phyloP scores from a whole-genome alignment of 2,113 vertebrate species.

The Saguinus imperator region DNA sequence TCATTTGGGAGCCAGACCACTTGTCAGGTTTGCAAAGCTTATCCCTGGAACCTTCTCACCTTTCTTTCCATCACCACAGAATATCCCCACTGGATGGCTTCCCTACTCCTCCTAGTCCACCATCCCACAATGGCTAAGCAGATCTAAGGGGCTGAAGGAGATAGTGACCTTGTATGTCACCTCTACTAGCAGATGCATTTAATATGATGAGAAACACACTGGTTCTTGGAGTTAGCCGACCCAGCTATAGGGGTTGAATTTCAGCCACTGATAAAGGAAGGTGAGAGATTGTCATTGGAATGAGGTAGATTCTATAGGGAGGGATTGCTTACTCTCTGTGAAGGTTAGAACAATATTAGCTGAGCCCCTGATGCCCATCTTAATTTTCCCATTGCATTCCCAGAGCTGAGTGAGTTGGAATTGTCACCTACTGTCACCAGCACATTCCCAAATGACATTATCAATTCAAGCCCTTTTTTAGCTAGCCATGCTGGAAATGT shows the following conservation, averaged over 20 bases:
- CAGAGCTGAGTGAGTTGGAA: not conserved
- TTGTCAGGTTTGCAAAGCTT: constrained; percentile 32
- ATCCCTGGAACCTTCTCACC: not conserved
- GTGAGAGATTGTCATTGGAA: not conserved
- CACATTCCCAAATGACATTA: not conserved
- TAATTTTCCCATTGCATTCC: not conserved
- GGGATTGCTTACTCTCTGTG: not conserved
- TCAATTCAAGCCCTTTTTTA: not conserved
- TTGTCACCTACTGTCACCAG: not conserved
- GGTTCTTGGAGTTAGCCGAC: not conserved
- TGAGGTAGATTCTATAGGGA: not conserved
- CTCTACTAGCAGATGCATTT: not conserved
- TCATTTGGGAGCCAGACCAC: not conserved
- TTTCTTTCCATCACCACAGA: not conserved
- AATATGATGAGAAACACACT: not conserved
- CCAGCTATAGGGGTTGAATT: not conserved
- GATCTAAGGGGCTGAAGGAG: not conserved
- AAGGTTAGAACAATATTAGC: not conserved
- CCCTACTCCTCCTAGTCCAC: not conserved
- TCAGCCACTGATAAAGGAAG: not conserved
- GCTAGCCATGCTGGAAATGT: not conserved
- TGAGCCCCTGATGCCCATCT: not conserved
- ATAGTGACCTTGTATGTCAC: not conserved
- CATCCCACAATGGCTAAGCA: not conserved
- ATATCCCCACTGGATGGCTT: not conserved